Percentiles rank a stretch among this genome's conserved stretches.
These are phyloP conservation scores for Pithys albifrons DNA, from an alignment of 2,113 vertebrate genomes.

Conservation along the genomic window DNA sequence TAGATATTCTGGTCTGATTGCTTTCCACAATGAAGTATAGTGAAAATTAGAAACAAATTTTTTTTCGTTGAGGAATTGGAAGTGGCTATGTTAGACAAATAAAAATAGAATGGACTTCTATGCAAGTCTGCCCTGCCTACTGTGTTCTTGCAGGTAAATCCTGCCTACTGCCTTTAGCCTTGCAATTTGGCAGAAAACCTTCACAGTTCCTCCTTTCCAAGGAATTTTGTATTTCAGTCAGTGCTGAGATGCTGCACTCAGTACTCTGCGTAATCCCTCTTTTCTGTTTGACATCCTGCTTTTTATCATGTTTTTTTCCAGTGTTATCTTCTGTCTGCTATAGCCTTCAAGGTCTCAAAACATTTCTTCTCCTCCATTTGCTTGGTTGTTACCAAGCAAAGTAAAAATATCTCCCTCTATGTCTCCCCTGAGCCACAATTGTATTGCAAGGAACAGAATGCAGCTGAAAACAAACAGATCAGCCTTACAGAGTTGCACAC, in stretches of 20 bases:
- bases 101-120: not conserved
- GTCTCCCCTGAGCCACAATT: not conserved
- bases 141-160: not conserved
- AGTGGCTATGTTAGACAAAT: not conserved
- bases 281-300: not conserved
- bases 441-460: not conserved
- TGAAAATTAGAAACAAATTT: not conserved
- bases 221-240: not conserved
- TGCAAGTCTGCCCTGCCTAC: not conserved
- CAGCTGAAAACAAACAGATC: not conserved
- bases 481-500: not conserved
- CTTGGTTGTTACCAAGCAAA: not conserved
- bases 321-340: not conserved
- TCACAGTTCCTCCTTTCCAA: not conserved
- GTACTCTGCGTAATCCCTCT: not conserved
- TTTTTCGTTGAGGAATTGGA: not conserved
- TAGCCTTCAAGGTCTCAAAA: not conserved
- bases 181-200: not conserved
- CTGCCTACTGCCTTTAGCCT: not conserved
- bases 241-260: not conserved
- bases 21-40: not conserved
- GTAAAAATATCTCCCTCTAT: not conserved
- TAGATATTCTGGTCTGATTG: not conserved
- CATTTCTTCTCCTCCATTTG: not conserved
- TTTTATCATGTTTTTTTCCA: not conserved